A percentile compares a stretch with the other conserved stretches of the same genome.
These are phyloP conservation scores for Dromius quadrimaculatus DNA, from an alignment of 2,888 invertebrate genomes.

Conservation along the genomic window DNA sequence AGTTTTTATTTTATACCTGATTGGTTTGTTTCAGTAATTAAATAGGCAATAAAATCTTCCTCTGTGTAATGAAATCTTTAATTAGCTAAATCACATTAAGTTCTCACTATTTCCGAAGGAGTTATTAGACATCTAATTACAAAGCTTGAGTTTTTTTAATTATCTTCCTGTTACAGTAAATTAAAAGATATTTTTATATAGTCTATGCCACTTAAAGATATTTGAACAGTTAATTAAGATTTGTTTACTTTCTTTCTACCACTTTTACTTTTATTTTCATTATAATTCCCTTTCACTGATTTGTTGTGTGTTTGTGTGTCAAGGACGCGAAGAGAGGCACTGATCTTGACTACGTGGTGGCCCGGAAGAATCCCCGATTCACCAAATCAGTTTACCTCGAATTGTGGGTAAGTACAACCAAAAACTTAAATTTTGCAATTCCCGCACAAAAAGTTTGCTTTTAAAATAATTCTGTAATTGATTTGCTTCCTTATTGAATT, in stretches of 20 bases:
- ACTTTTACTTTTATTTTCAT: not conserved
- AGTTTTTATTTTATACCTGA: constrained; percentile 54
- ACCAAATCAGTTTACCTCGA: constrained; percentile 85
- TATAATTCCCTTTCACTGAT: not conserved
- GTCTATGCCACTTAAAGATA: too few relatives aligned
- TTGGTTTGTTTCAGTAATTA: not conserved
- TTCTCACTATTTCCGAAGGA: too few relatives aligned
- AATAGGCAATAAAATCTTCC: constrained; percentile 2
- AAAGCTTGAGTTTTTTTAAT: not conserved
- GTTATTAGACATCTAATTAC: not conserved
- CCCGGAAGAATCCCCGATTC: constrained; percentile 82
- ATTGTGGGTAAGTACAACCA: constrained; percentile 75
- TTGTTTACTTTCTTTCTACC: not conserved
- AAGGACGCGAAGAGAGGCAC: constrained; percentile 84
- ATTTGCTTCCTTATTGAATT: too few relatives aligned
- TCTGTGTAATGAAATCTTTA: constrained; percentile 12
- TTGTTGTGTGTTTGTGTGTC: constrained; percentile 57
- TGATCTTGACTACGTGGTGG: constrained; percentile 85
- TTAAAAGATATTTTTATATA: not conserved
- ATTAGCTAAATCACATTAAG: not conserved
- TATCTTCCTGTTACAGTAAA: not conserved
- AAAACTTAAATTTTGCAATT: not conserved
- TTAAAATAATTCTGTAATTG: too few relatives aligned
- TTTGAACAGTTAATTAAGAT: not conserved
- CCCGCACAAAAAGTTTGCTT: too few relatives aligned